Evolutionary conservation across 2,888 invertebrate species (phyloP), one percentile per base, ranked within the genome.

Genomic region (Hoplodrina blanda): DNA sequence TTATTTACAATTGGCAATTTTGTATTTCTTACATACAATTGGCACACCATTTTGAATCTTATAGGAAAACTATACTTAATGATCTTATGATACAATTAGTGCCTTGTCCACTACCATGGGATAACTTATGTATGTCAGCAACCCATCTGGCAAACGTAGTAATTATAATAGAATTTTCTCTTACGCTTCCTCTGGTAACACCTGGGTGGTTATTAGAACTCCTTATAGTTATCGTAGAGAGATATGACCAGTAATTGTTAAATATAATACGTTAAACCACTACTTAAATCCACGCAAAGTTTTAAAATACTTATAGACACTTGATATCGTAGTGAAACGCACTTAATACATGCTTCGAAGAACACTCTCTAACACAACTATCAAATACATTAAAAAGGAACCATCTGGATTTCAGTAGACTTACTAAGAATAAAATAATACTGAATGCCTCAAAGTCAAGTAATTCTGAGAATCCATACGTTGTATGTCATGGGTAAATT

Each of bases 401-500:
- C 7, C 37, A 37, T 37, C 37, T 37, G 37, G 8, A 37, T 37
- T 37, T 37, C 1, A 37, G 8, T 37, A n/a, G n/a, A 50, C 50
- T n/a, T 8, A n/a, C 2, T n/a, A 19, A 19, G 10, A 50, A n/a
- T 3, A 19, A 19, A 50, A n/a, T 50, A 19, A 50, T 50, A 1
- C 1, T 10, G 7, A 50, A 8, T 8, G 19, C 7, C 4, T 15
- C 8, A 41, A 37, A 49, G 11, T n/a, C 7, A 2, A 54, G 37
- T 64, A 8, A 33, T 49, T 56, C 13, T 56, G 13, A 25, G 15
- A 19, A 44, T 56, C 19, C 8, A 15, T 5, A 7, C 2, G 46
- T 37, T 37, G 37, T 46, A 17, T 17, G 4, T 46, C 8, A 76
- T 50, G 20, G 33, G 25, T 15, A 25, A 55, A 44, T 75, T 52